phyloP scores from a whole-genome alignment of 1,140 invertebrate genomes.

The Nasonia longicornis region DNA sequence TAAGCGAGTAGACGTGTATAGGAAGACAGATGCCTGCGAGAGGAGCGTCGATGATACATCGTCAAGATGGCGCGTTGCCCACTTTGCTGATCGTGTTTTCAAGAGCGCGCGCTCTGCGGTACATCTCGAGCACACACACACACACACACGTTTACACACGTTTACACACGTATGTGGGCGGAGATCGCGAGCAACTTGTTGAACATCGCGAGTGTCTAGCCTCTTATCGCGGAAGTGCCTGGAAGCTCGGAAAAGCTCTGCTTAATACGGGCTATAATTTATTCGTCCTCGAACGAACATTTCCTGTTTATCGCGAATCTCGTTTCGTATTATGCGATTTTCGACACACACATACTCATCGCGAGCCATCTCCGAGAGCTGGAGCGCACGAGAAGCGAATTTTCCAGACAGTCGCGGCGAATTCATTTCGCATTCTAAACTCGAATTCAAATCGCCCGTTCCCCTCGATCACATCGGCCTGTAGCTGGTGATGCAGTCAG shows the following conservation, averaged over 20 bases:
- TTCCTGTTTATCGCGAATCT: not conserved
- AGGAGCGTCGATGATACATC: conserved; percentile 13
- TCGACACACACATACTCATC: not conserved
- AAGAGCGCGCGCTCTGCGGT: not conserved
- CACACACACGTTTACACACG: not conserved
- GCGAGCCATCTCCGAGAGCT: not conserved
- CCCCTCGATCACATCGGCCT: not conserved
- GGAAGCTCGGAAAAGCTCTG: not conserved
- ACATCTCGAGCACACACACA: not conserved
- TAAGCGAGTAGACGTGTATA: not conserved
- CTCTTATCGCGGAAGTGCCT: too few species aligned
- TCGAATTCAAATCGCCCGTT: conserved; percentile 21
- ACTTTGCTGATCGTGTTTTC: conserved; percentile 22
- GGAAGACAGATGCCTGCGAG: conserved; percentile 8
- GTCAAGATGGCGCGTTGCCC: conserved; percentile 27
- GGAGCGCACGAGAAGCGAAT: conserved; percentile 18
- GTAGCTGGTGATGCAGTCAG: not conserved
- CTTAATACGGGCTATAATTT: not conserved
- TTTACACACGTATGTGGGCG: not conserved
- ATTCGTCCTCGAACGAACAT: not conserved
- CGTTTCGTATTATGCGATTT: not conserved
- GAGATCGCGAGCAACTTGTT: conserved; percentile 24
- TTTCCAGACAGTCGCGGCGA: not conserved
- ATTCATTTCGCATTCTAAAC: conserved; percentile 24
- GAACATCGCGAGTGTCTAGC: conserved; percentile 7